A percentile compares a stretch with the other conserved stretches of the same genome.
Evolutionary conservation across 2,113 vertebrate species (phyloP).

Genomic region (Nestor notabilis): DNA sequence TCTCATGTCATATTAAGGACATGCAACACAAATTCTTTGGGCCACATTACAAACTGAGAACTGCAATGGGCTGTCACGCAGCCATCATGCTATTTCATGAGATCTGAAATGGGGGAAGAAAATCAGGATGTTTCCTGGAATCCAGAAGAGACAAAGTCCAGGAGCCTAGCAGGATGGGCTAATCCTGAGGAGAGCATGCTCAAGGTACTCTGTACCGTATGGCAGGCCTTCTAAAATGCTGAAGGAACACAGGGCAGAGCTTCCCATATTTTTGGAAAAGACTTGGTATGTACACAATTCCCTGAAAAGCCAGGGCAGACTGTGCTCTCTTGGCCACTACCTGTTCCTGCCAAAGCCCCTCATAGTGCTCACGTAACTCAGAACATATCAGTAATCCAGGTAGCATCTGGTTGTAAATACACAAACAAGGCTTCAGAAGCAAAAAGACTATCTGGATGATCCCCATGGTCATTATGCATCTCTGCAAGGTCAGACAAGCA

Average conservation of each 20-base stretch:
- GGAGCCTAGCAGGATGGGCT: background rate
- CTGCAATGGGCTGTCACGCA: background rate
- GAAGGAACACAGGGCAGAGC: background rate
- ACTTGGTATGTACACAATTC: fast-evolving
- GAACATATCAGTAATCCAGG: background rate
- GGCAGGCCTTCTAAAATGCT: background rate
- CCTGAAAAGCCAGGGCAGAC: background rate
- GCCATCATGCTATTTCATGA: background rate
- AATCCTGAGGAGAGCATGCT: background rate
- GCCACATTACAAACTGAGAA: background rate
- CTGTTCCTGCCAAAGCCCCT: background rate
- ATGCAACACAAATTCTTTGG: background rate
- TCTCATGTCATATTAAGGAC: background rate
- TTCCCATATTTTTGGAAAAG: background rate
- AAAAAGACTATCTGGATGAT: background rate
- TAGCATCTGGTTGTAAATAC: background rate
- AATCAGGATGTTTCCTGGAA: background rate
- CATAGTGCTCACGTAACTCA: background rate
- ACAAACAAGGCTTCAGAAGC: background rate
- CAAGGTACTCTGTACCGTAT: background rate
- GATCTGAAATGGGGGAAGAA: background rate
- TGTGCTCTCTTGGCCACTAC: background rate
- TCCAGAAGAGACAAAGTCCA: background rate
- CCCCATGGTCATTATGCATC: background rate
- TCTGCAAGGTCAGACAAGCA: constrained; percentile 39